Conservation (phyloP, 2,888 invertebrate genomes). For the Lasioglossum pauxillum region DNA sequence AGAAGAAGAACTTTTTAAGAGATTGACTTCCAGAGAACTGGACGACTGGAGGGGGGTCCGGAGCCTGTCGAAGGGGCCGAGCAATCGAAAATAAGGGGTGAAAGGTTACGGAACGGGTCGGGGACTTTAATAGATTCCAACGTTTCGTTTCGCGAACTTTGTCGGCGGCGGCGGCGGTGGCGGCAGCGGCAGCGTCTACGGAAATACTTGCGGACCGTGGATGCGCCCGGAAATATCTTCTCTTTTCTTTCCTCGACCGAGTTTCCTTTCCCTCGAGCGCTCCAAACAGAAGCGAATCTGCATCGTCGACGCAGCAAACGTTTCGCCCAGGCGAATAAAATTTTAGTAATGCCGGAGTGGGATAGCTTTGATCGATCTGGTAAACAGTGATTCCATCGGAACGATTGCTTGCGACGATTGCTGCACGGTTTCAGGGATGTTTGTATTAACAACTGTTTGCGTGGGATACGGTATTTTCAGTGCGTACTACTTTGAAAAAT, state of each 20-base stretch:
- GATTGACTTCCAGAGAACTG: conserved; percentile 77
- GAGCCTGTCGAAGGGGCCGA: conserved; percentile 36
- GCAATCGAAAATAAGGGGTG: conserved; percentile 74
- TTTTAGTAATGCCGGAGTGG: background rate
- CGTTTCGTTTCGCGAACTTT: conserved; percentile 67
- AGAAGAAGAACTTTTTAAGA: conserved; percentile 78
- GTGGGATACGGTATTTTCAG: background rate
- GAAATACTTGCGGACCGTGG: conserved; percentile 50
- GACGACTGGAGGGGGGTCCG: conserved; percentile 21
- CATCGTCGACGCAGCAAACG: background rate
- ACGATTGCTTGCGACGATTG: background rate
- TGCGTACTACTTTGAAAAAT: background rate
- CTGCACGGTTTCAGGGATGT: background rate
- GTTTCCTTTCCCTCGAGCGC: background rate
- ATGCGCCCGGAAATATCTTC: conserved; percentile 22
- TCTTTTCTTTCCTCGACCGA: conserved; percentile 25
- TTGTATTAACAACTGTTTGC: background rate
- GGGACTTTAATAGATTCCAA: conserved; percentile 78
- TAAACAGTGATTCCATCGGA: background rate
- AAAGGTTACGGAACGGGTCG: conserved; percentile 45
- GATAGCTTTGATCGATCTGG: background rate
- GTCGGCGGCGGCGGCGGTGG: conserved; percentile 39
- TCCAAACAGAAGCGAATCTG: background rate
- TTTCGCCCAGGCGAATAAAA: background rate
- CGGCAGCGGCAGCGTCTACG: conserved; percentile 29